Conservation (phyloP, 2,888 invertebrate genomes). For the Drepanosiphum platanoidis region DNA sequence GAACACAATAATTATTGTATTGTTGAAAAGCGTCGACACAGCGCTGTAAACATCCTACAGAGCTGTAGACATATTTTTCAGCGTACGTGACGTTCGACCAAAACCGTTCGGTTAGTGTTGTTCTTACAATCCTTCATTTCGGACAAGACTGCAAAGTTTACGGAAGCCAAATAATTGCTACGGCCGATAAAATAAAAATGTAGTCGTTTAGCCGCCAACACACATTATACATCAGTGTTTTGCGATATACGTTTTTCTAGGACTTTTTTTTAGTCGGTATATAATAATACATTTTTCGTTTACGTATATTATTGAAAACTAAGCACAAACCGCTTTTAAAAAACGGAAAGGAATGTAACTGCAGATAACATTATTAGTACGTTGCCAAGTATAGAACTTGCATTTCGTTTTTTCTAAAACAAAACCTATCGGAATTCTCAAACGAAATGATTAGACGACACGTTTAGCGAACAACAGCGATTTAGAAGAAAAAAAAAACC, state of each 20-base stretch:
- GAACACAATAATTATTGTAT: background rate
- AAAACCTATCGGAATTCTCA: background rate
- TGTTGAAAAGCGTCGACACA: background rate
- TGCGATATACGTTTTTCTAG: background rate
- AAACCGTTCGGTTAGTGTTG: background rate
- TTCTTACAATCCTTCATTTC: background rate
- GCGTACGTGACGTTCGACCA: constrained; percentile 25
- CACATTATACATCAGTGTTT: background rate
- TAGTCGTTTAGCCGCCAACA: background rate
- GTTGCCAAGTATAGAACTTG: background rate
- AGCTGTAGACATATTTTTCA: background rate
- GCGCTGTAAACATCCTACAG: constrained; percentile 4
- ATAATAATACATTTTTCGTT: background rate
- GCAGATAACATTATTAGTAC: background rate
- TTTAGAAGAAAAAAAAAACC: background rate
- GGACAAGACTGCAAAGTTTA: background rate
- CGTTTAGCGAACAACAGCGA: background rate
- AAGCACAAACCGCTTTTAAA: background rate
- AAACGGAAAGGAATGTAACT: background rate
- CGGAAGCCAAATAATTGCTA: background rate
- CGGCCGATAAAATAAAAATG: background rate
- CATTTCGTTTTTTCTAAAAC: background rate
- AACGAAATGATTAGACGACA: background rate
- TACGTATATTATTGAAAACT: background rate
- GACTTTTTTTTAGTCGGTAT: background rate